phyloP scores from a whole-genome alignment of 2,797 vertebrate species.

The Fundulus diaphanus region DNA sequence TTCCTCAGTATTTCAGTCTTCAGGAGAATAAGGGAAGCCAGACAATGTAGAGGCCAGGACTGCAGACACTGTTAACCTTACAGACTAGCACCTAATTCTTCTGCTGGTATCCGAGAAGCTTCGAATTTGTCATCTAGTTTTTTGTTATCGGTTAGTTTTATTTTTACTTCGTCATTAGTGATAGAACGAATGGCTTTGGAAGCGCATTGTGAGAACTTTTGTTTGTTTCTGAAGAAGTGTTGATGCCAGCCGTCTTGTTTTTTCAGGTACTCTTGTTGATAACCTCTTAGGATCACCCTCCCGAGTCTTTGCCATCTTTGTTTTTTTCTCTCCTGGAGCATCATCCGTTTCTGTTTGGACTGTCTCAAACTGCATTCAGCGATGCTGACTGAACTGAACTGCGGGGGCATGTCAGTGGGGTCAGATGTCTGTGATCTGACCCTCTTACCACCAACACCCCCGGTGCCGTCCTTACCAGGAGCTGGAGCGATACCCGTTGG shows the following conservation, averaged over 20 bases:
- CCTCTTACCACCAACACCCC: constrained; percentile 82
- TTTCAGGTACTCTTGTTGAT: constrained; percentile 21
- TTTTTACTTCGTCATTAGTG: constrained; percentile 22
- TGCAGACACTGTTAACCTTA: constrained; percentile 78
- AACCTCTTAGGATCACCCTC: constrained; percentile 13
- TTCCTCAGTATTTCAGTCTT: constrained; percentile 89
- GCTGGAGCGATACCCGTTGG: constrained; percentile 87
- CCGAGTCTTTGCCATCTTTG: constrained; percentile 13
- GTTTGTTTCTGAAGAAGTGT: constrained; percentile 29
- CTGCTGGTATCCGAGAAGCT: constrained; percentile 19
- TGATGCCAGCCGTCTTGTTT: constrained; percentile 14
- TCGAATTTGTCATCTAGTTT: constrained; percentile 39
- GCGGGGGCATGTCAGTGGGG: constrained; percentile 85
- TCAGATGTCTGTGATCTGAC: constrained; percentile 93
- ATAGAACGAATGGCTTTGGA: constrained; percentile 46
- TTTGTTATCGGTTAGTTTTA: constrained; percentile 19
- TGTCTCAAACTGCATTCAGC: constrained; percentile 14
- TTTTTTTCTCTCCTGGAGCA: constrained; percentile 46
- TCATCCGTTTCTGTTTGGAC: constrained; percentile 33
- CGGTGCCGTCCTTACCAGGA: constrained; percentile 85
- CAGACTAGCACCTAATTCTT: constrained; percentile 47
- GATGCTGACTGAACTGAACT: constrained; percentile 79
- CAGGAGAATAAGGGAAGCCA: constrained; percentile 83
- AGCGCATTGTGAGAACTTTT: constrained; percentile 17
- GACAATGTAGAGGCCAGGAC: constrained; percentile 84